Evolutionary conservation across 2,888 invertebrate genomes (phyloP).

Genomic region (Scrobipalpa costella): DNA sequence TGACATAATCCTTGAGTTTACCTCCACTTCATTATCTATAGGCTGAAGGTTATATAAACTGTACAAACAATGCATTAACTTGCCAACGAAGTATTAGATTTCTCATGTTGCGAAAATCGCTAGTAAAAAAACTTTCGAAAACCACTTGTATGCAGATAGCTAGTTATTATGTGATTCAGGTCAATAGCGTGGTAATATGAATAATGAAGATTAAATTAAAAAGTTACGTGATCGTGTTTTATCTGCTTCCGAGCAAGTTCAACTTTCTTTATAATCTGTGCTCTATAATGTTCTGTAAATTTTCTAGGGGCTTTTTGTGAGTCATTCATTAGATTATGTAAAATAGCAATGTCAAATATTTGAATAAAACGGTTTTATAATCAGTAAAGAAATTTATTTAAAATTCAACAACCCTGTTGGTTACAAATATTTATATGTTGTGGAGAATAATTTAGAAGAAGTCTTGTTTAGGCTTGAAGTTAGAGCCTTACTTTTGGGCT

Average conservation of each 20-base stretch:
- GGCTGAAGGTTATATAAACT: neutral
- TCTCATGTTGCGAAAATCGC: neutral
- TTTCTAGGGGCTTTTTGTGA: neutral
- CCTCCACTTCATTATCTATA: neutral
- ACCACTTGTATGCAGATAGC: neutral
- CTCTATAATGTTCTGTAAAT: neutral
- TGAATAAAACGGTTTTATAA: too few species aligned
- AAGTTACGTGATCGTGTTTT: neutral
- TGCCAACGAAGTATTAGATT: neutral
- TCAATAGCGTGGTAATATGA: conserved; percentile 16
- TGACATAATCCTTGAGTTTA: neutral
- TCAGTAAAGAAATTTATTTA: too few species aligned
- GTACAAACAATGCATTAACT: conserved; percentile 10
- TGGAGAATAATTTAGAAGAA: too few species aligned
- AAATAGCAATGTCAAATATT: too few species aligned
- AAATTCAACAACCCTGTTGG: too few species aligned
- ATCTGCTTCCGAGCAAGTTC: conserved; percentile 5
- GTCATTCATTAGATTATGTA: too few species aligned
- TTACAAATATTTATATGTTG: too few species aligned
- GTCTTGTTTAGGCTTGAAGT: too few species aligned
- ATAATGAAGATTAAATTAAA: neutral
- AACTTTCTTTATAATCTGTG: neutral
- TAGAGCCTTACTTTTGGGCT: too few species aligned
- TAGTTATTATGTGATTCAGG: conserved; percentile 5
- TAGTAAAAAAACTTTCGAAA: conserved; percentile 10